Base-by-base conservation (phyloP, 2,113 vertebrate genomes). In the Xiphorhynchus elegans region DNA sequence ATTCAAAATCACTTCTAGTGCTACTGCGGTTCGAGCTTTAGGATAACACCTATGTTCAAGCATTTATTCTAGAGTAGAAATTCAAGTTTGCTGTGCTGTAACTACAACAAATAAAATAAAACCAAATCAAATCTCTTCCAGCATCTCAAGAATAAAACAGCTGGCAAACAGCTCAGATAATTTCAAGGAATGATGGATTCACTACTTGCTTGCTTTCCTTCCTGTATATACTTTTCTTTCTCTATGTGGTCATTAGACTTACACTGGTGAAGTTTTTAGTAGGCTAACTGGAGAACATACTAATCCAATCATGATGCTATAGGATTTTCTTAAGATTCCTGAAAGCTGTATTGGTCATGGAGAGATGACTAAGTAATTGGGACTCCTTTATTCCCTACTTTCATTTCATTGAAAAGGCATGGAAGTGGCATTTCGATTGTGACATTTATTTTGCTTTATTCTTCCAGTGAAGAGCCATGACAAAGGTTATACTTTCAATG, bases 371-470 rank as follows among this genome's bases (percentile, higher is more conserved):
- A 84, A 80, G 26, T 84, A 77, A 79, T 39, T 60, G 2, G 3
- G 46, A 78, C 26, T 52, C 17, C 44, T 24, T 86, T 37, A 10
- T 3, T 0, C 17, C 17, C 21, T 20, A 31, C 29, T 29, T 69
- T 86, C 29, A 90, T 70, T 89, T 84, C 49, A 82, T 10, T 47
- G 55, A 90, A 55, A 70, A 83, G 83, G 12, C 33, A 84, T 18
- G 17, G 47, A 93, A 84, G 15, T 53, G 24, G n/a, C 62, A 75
- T 90, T 94, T 91, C 6, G 17, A 2, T 53, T 44, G 59, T 63
- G 55, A 88, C 59, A 88, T 84, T 84, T 84, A 52, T 73, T 95
- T 91, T 85, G 50, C n/a, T 88, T 90, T 68, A 83, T 81, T 78
- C 56, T 50, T 88, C 56, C 52, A 92, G 9, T 29, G 37, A 90